Evolutionary conservation across 2,888 invertebrate species (phyloP), one percentile per base, ranked within the genome.

Genomic region (Drosophila longiperda): DNA sequence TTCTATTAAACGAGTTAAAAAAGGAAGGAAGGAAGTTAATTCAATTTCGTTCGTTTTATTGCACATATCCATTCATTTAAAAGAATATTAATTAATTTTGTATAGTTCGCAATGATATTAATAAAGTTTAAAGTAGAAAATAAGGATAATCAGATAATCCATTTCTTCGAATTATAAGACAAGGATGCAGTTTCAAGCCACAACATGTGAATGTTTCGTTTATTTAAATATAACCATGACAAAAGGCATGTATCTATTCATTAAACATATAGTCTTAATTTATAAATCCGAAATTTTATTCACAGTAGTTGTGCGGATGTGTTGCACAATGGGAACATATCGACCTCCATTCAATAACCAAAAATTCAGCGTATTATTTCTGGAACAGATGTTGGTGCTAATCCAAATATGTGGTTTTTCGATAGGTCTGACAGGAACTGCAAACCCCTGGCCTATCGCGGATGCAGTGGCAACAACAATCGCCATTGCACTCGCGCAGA

Each of bases 391-490:
- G 23, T 45, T 20, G 20, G 11, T 42, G 61, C 66, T 26, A 67
- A 62, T 1, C 2, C 9, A 0, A n/a, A 20, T 1, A 68, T 65
- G 65, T 58, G 53, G 33, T 68, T 12, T 23, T 68, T 26, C 48
- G 26, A 58, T 12, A 26, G 4, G 1, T 23, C 23, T 1, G n/a
- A 23, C n/a, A 20, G 53, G 9, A 23, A 36, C 20, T 65, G 68
- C 23, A 15, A 8, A 1, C n/a, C 3, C 15, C 2, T 68, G 48
- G 17, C 17, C 38, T 74, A 63, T 32, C 20, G 33, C 2, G 74
- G 74, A 29, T 74, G 74, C 26, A 55, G 40, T 9, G 68, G 64
- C 42, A 68, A 68, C 36, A 53, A 36, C 0, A 68, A 68, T 58
- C 68, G 64, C n/a, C 45, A 45, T 11, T 68, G 68, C 45, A 64